Percentiles rank a stretch among this genome's conserved stretches.
phyloP scores from a whole-genome alignment of 2,113 vertebrate genomes.

The Salvelinus alpinus region DNA sequence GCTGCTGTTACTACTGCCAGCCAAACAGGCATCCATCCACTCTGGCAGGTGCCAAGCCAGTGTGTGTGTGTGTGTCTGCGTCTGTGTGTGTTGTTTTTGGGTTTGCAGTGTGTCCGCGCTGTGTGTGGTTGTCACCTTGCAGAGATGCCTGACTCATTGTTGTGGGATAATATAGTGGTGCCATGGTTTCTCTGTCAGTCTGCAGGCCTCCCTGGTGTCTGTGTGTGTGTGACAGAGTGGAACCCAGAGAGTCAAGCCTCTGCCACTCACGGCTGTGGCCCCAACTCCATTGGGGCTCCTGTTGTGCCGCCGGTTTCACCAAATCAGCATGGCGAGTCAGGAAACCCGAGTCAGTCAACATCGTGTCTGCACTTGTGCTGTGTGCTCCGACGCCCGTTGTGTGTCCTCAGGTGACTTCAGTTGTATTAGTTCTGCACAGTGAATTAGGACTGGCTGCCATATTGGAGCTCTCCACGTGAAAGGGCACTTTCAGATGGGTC shows the following conservation, averaged over 20 bases:
- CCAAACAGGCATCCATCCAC: too few species aligned
- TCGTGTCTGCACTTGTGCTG: neutral
- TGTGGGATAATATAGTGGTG: neutral
- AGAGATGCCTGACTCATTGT: neutral
- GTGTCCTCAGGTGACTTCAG: neutral
- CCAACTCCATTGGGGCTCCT: slow-evolving; percentile 8
- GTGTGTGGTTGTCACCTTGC: neutral
- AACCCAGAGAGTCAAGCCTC: slow-evolving; percentile 39
- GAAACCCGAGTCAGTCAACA: neutral
- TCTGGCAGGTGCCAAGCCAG: too few species aligned
- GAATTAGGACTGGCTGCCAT: too few species aligned
- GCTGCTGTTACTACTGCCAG: too few species aligned
- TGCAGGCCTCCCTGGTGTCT: neutral
- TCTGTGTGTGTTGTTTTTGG: neutral
- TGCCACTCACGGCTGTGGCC: slow-evolving; percentile 4
- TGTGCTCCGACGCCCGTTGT: neutral
- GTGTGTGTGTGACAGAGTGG: slow-evolving; percentile 14
- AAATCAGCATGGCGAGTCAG: neutral
- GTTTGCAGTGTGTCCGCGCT: neutral
- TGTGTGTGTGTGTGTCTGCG: slow-evolving; percentile 10
- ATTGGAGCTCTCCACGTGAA: neutral
- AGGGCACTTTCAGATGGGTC: too few species aligned
- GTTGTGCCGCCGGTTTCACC: neutral
- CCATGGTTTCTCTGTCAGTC: neutral
- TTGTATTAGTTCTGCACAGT: too few species aligned